Evolutionary conservation across 2,888 invertebrate genomes (phyloP), one percentile per base, ranked within the genome.

Genomic region (Lepidocyrtinus sp.): DNA sequence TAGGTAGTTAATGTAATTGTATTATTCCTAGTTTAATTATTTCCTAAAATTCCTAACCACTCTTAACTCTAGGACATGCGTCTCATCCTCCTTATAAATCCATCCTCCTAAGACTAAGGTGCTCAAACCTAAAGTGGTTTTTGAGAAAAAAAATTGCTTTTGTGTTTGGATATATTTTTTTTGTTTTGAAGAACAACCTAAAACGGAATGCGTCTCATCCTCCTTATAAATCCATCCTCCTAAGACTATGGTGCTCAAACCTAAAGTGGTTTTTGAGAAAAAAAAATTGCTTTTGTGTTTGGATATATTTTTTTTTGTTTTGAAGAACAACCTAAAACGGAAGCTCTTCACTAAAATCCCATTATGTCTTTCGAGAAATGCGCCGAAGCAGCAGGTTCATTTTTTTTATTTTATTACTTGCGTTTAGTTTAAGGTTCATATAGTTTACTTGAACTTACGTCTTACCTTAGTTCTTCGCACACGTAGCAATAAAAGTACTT

Each of bases 341-440:
- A 79, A 79, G 79, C 79, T 74, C 79, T 79, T 79, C 74, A 77
- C 67, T 77, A 25, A 74, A 79, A 69, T 74, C 74, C 79, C 74
- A 70, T 79, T 74, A 59, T 79, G 79, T 79, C 79, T 79, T 79
- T 79, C 79, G 79, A 70, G 71, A 79, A 74, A 73, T 79, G 79
- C 79, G 74, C 79, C 79, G 79, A 79, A 79, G 79, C 79, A 79
- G 79, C 79, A 79, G 79, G 79, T 79, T 79, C 64, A 65, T 67
- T 55, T 69, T 69, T 67, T 63, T 55, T 50, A 7, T 45, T 1
- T 24, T 68, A 55, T 61, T 61, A 70, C 46, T 55, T 61, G n/a
- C 61, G 24, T 19, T 21, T 50, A 12, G n/a, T 50, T 55, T 70
- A 70, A 3, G 12, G 7, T 65, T 27, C 19, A 36, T 36, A 36